Base-by-base conservation (phyloP, 1,140 invertebrate species). In the Bicyclus anynana region DNA sequence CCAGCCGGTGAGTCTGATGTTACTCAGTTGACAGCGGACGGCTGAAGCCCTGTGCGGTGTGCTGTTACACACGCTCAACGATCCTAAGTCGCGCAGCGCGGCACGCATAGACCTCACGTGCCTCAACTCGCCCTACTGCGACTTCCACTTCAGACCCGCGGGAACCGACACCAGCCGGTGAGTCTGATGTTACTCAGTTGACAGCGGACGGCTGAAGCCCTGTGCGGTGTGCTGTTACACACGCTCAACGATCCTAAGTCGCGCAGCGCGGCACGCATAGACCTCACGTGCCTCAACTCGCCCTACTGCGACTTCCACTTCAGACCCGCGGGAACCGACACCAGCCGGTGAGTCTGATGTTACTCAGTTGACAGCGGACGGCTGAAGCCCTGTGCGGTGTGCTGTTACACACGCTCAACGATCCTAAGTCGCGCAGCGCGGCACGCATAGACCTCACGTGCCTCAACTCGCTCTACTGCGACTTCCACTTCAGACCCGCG, bases 271-370 rank as follows among this genome's bases (percentile, higher is more conserved):
- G 93, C 94, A 29, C 92, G 91, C 12, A 91, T 97, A 3, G 94
- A 96, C 70, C 86, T 98, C n/a, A 90, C 96, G 67, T 94, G 93
- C 74, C 89, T 98, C 2, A 94, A 97, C 37, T 96, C 96, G 1
- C 96, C 97, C 2, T 98, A 97, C 71, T 98, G 96, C 69, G 97
- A 98, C 89, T 94, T 96, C 69, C 95, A 97, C 74, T 95, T 92
- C 91, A 81, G 92, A 80, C 80, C 92, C 68, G 80, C 90, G 63
- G 85, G 92, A 67, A 84, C 90, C 88, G 89, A 91, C 75, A 74
- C 91, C 77, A 90, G 89, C 72, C 90, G 91, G 91, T 91, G 69
- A 65, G 57, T 61, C 35, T 50, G 35, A 10, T n/a, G n/a, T n/a
- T n/a, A n/a, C n/a, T n/a, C n/a, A n/a, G n/a, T n/a, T n/a, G n/a